phyloP scores from a whole-genome alignment of 2,797 vertebrate genomes.

The Craterocephalus amniculus region DNA sequence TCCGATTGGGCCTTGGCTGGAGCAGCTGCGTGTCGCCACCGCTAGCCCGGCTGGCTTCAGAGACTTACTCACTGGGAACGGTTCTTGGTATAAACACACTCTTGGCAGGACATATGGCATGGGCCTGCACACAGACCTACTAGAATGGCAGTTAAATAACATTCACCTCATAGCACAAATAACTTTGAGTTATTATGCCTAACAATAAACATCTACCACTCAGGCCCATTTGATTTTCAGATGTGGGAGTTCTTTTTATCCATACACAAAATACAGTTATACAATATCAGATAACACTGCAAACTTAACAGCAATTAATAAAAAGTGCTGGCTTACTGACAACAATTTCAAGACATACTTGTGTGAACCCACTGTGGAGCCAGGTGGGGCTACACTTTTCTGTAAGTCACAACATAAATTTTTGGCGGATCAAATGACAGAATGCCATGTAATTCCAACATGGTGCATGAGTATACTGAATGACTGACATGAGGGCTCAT shows the following conservation, averaged over 20 bases:
- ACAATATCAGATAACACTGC: conserved; percentile 7
- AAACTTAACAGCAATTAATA: conserved; percentile 21
- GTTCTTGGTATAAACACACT: conserved; percentile 63
- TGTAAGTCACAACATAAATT: conserved; percentile 1
- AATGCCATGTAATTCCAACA: neutral
- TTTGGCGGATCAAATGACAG: neutral
- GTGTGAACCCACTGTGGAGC: neutral
- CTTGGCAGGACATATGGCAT: conserved; percentile 40
- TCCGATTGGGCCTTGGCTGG: conserved; percentile 19
- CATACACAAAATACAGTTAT: conserved; percentile 10
- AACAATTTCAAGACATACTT: conserved; percentile 20
- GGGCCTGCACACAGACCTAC: conserved; percentile 42
- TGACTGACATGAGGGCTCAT: neutral
- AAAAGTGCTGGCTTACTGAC: conserved; percentile 11
- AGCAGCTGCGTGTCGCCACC: conserved; percentile 62
- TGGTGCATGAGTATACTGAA: neutral
- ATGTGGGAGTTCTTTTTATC: conserved; percentile 30
- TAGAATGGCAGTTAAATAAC: conserved; percentile 46
- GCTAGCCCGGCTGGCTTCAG: conserved; percentile 36
- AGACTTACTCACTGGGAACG: conserved; percentile 35
- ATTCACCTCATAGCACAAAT: conserved; percentile 60
- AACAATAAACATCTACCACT: conserved; percentile 40
- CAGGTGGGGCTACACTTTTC: conserved; percentile 4
- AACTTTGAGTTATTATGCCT: conserved; percentile 42
- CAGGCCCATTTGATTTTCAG: conserved; percentile 32